phyloP scores from a whole-genome alignment of 2,113 vertebrate genomes.

The Camelus bactrianus region DNA sequence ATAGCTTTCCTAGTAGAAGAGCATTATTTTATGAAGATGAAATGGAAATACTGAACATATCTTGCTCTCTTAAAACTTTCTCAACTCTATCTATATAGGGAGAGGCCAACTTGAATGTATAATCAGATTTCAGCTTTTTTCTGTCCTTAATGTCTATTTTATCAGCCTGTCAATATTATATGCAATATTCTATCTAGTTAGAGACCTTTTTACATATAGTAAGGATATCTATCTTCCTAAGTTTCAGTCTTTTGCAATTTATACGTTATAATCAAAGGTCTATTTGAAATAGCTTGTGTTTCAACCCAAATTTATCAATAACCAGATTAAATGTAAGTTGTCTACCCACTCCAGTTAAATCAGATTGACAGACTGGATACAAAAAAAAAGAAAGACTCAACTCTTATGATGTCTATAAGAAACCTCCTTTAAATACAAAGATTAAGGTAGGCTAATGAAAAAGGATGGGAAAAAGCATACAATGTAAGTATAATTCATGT shows the following conservation, averaged over 20 bases:
- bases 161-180: background rate
- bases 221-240: background rate
- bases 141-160: background rate
- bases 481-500: background rate
- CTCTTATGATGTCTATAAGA: background rate
- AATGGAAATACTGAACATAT: background rate
- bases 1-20: slow-evolving; percentile 1
- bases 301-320: background rate
- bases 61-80: background rate
- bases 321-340: background rate
- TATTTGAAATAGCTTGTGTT: background rate
- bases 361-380: background rate
- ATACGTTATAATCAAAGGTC: background rate
- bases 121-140: background rate
- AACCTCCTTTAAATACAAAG: background rate
- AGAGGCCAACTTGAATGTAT: background rate
- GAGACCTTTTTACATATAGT: background rate
- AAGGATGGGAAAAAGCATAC: background rate
- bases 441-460: background rate
- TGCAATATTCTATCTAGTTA: background rate
- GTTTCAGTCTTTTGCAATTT: background rate
- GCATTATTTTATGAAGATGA: slow-evolving; percentile 19
- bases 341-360: background rate
- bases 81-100: background rate
- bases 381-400: background rate